A percentile compares a stretch with the other conserved stretches of the same genome.
Conservation (phyloP, 1,140 invertebrate genomes). For the Samia ricini region DNA sequence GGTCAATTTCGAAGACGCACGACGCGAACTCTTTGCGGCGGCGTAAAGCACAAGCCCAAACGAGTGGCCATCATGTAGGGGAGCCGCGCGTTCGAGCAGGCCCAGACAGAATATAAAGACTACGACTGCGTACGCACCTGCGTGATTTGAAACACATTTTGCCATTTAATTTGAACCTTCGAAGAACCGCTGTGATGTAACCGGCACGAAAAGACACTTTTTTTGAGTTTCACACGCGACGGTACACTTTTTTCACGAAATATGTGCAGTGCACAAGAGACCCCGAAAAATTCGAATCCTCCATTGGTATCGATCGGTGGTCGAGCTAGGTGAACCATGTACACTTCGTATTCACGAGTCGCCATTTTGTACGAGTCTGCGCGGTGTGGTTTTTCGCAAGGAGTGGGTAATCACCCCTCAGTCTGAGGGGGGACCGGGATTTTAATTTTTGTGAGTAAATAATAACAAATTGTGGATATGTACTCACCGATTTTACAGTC, state of each 20-base stretch:
- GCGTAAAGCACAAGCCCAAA: constrained; percentile 77
- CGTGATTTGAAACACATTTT: constrained; percentile 82
- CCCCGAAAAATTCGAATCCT: constrained; percentile 74
- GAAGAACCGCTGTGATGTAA: constrained; percentile 73
- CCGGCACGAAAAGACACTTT: constrained; percentile 67
- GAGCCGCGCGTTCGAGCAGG: constrained; percentile 83
- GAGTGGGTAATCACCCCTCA: constrained; percentile 72
- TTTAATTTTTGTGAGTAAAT: constrained; percentile 44
- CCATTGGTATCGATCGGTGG: constrained; percentile 78
- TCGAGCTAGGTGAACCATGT: constrained; percentile 69
- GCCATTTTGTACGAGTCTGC: constrained; percentile 78
- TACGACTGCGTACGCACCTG: constrained; percentile 95
- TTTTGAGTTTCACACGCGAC: constrained; percentile 62
- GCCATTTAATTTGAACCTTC: constrained; percentile 64
- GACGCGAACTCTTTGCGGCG: constrained; percentile 75
- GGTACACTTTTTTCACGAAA: constrained; percentile 65
- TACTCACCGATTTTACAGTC: constrained; percentile 49
- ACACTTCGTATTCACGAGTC: constrained; percentile 65
- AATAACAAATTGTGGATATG: constrained; percentile 25
- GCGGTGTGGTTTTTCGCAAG: constrained; percentile 64
- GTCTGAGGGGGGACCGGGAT: constrained; percentile 57
- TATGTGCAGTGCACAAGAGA: constrained; percentile 59
- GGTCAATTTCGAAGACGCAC: constrained; percentile 66
- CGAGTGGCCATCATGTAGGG: constrained; percentile 77
- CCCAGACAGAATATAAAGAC: constrained; percentile 88